Evolutionary conservation across 35 echinoderm and acorn worm species (phyloP).

Genomic region (Ophiothrix spiculata): DNA sequence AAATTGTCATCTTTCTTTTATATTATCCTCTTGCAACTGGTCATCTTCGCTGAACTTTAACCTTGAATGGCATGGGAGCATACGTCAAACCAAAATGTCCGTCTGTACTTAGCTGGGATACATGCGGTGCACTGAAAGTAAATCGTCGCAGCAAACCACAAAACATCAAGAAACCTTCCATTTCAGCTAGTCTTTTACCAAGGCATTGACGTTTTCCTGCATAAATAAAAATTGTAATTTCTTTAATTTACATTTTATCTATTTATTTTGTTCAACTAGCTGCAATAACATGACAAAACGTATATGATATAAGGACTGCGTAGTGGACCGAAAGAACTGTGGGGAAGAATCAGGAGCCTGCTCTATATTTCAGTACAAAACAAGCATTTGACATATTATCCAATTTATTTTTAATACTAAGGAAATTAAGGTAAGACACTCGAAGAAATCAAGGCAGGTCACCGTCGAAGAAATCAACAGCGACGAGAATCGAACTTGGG

Average conservation of each 20-base stretch:
- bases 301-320: background rate
- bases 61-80: background rate
- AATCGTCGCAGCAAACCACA: background rate
- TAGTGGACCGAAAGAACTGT: no score
- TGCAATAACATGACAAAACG: background rate
- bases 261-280: background rate
- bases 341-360: no score
- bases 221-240: background rate
- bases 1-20: no score
- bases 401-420: no score
- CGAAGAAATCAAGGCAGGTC: no score
- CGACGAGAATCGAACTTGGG: no score
- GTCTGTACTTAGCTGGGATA: background rate
- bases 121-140: background rate
- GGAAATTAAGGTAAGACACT: no score
- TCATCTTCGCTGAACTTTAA: no score
- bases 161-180: background rate
- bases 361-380: background rate
- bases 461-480: no score
- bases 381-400: background rate
- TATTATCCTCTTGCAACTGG: no score
- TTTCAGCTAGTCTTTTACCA: background rate
- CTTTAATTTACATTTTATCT: background rate
- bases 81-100: background rate
- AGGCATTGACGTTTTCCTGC: background rate